These are phyloP conservation scores for Sebastes iracundus DNA, from an alignment of 2,797 vertebrate species.

Conservation along the genomic window DNA sequence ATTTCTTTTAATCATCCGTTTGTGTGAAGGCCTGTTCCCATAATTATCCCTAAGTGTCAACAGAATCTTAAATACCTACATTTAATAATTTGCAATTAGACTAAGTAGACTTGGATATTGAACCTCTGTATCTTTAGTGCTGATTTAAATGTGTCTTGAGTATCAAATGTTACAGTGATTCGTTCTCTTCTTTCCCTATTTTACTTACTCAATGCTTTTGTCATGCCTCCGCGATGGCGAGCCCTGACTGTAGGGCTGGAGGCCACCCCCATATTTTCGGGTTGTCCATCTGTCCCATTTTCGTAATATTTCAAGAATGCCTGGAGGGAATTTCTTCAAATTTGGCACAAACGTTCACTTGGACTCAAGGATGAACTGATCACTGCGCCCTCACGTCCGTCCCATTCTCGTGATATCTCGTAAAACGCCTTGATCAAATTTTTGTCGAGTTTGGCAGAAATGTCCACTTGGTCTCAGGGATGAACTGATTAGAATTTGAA, in stretches of 20 bases:
- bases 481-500: not conserved
- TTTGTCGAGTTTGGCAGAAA: not conserved
- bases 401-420: not conserved
- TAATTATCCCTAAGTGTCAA: not conserved
- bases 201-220: not conserved
- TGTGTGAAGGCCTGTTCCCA: not conserved
- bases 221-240: no score
- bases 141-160: not conserved
- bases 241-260: no score
- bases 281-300: no score
- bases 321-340: no score
- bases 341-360: no score
- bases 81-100: not conserved
- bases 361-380: no score
- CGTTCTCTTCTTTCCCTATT: not conserved
- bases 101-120: not conserved
- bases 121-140: not conserved
- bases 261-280: no score
- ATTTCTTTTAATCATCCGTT: not conserved
- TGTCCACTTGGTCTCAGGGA: not conserved
- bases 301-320: no score
- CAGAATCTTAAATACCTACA: not conserved
- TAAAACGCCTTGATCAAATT: not conserved
- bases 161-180: not conserved
- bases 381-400: no score